A percentile compares a stretch with the other conserved stretches of the same genome.
Evolutionary conservation across 2,888 invertebrate species (phyloP).

Genomic region (Tinea pellionella): DNA sequence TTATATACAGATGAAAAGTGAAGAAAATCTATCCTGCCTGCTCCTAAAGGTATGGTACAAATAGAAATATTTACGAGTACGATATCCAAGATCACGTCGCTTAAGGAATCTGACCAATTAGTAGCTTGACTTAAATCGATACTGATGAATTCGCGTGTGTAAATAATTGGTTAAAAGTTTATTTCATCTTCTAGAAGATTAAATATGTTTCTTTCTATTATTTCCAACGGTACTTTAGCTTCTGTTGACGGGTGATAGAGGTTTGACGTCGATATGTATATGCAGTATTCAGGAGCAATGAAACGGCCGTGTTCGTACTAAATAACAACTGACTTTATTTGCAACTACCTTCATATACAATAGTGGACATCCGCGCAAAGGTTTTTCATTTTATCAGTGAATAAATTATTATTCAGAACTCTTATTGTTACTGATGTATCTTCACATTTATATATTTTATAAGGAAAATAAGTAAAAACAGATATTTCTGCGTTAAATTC

Average conservation of each 20-base stretch:
- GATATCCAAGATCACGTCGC: conserved; percentile 37
- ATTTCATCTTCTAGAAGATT: conserved; percentile 35
- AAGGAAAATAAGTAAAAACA: conserved; percentile 41
- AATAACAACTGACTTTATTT: no score
- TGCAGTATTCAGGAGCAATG: no score
- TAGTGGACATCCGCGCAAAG: conserved; percentile 46
- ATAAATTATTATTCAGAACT: conserved; percentile 27
- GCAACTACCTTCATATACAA: no score
- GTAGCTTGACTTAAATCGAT: conserved; percentile 41
- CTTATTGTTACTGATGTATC: conserved; percentile 34
- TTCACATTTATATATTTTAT: conserved; percentile 35
- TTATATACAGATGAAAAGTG: conserved; percentile 45
- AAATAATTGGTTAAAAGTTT: conserved; percentile 43
- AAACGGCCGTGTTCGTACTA: no score
- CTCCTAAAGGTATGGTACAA: conserved; percentile 38
- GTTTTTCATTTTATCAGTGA: conserved; percentile 40
- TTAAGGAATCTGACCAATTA: conserved; percentile 45
- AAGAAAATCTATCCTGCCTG: conserved; percentile 34
- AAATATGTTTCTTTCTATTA: conserved; percentile 36
- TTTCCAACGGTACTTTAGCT: conserved; percentile 37
- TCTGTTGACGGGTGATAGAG: conserved; percentile 35
- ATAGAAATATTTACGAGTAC: conserved; percentile 48
- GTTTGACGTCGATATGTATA: conserved; percentile 48
- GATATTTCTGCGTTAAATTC: conserved; percentile 22
- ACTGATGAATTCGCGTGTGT: conserved; percentile 38